Conservation (phyloP, 2,113 vertebrate species). For the Electrona antarctica region DNA sequence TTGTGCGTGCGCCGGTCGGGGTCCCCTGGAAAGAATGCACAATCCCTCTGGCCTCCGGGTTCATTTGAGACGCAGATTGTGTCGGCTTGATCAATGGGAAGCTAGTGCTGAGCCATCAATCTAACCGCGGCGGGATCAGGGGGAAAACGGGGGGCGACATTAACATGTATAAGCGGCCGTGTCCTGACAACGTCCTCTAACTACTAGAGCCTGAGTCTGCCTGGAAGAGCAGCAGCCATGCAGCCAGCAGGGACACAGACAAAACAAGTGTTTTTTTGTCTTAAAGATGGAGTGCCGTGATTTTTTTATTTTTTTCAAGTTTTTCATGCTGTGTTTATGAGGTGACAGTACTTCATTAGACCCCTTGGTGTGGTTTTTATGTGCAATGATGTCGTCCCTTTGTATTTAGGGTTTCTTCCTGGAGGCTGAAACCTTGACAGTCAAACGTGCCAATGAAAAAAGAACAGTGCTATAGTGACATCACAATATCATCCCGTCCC, state of each 20-base stretch:
- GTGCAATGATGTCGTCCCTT: too few species aligned
- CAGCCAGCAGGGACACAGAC: conserved; percentile 48
- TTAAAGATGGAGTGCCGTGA: too few species aligned
- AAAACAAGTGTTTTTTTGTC: conserved; percentile 40
- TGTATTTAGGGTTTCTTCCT: too few species aligned
- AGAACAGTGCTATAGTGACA: too few species aligned
- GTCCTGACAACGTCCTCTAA: conserved; percentile 75
- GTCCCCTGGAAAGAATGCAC: conserved; percentile 72
- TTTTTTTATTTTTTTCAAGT: too few species aligned
- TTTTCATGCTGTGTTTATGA: too few species aligned
- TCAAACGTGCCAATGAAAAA: too few species aligned
- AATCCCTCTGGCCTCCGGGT: conserved; percentile 62
- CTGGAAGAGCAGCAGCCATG: conserved; percentile 51
- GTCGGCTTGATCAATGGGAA: conserved; percentile 80
- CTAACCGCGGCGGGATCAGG: conserved; percentile 62
- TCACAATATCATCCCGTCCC: too few species aligned
- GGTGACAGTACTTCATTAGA: too few species aligned
- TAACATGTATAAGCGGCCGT: conserved; percentile 75
- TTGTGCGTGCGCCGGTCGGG: conserved; percentile 3
- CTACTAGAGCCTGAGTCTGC: conserved; percentile 46
- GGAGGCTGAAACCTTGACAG: too few species aligned
- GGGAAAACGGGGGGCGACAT: conserved; percentile 45
- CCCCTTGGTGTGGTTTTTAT: too few species aligned
- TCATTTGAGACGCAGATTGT: conserved; percentile 78
- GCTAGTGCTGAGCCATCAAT: conserved; percentile 77